phyloP scores from a whole-genome alignment of 2,888 invertebrate species.

The Xylophagus ater region DNA sequence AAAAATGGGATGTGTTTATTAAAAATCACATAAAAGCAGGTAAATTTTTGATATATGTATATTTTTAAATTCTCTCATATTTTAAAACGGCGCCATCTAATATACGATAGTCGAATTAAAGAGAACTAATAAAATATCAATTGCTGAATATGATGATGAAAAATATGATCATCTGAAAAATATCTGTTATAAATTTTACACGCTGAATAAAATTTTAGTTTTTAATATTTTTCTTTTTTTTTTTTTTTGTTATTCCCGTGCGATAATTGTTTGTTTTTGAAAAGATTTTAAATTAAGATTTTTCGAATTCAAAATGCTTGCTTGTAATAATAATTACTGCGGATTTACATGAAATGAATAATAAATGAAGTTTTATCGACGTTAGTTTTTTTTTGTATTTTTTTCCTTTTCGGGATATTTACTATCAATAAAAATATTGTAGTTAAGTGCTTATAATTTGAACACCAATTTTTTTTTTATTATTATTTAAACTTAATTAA shows the following conservation, averaged over 20 bases:
- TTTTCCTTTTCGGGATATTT: no score
- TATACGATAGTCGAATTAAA: conserved; percentile 8
- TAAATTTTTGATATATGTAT: no score
- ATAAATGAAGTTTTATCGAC: no score
- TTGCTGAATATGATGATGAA: conserved; percentile 5
- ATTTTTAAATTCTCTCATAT: no score
- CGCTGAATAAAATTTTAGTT: conserved; percentile 6
- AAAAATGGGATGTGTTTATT: no score
- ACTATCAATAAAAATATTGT: no score
- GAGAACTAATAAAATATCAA: conserved; percentile 7
- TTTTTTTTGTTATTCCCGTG: background rate
- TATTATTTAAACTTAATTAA: no score
- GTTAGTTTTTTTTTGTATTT: no score
- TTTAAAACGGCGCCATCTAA: conserved; percentile 15
- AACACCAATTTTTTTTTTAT: no score
- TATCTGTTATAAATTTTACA: conserved; percentile 9
- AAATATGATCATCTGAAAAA: no score
- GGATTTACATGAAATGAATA: conserved; percentile 8
- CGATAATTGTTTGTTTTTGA: conserved; percentile 1
- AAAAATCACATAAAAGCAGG: no score
- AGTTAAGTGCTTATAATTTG: no score
- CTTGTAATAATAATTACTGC: conserved; percentile 15
- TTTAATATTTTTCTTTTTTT: background rate
- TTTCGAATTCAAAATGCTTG: conserved; percentile 11
- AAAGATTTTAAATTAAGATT: conserved; percentile 12